Conservation (phyloP, 2,888 invertebrate genomes). For the Archips xylosteana region DNA sequence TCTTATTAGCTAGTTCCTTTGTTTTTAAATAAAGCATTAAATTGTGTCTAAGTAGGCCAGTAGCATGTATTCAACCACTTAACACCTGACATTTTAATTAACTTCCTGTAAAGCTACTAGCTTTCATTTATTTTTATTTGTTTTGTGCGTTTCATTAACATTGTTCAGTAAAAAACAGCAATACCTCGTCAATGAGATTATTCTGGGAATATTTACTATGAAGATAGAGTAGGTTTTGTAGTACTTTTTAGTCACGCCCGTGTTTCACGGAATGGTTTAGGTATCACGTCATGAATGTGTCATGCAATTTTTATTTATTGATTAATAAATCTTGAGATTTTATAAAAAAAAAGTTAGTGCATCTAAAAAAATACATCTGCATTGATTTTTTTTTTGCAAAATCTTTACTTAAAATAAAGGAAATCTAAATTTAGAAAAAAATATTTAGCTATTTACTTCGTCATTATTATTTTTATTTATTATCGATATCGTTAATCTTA, state of each 20-base stretch:
- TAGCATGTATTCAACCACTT: neutral
- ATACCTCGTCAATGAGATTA: neutral
- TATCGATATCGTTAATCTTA: too few species aligned
- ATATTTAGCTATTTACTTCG: too few species aligned
- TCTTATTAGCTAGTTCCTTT: too few species aligned
- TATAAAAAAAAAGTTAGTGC: neutral
- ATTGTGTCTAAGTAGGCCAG: neutral
- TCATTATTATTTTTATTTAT: too few species aligned
- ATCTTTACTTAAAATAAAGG: too few species aligned
- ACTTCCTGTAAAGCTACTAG: neutral
- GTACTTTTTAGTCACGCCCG: neutral
- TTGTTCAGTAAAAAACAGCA: neutral
- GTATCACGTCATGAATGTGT: slow-evolving; percentile 3
- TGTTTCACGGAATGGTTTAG: neutral
- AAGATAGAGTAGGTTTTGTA: neutral
- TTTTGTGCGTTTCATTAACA: neutral
- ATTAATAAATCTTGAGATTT: neutral
- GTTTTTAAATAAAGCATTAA: too few species aligned
- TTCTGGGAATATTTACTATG: neutral
- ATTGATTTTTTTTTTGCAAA: too few species aligned
- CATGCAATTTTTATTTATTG: neutral
- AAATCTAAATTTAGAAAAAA: too few species aligned
- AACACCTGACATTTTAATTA: neutral
- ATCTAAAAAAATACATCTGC: too few species aligned
- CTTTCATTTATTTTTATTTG: neutral